Conservation (phyloP, 2,888 invertebrate genomes). For the Pseudoips prasinana region DNA sequence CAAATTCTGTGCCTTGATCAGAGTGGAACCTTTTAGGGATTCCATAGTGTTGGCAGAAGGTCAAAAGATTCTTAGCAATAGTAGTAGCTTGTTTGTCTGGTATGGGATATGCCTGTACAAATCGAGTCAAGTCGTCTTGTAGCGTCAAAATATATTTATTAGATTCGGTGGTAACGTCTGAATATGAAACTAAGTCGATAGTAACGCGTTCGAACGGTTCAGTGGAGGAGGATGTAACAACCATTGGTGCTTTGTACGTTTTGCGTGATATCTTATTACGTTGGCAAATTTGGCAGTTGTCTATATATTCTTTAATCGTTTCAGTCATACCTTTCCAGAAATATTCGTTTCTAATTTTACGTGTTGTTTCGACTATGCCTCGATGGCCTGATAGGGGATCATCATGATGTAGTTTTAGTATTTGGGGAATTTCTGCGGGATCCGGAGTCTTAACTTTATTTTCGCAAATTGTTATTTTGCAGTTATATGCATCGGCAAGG, state of each 20-base stretch:
- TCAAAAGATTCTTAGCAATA: constrained; percentile 32
- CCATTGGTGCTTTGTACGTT: constrained; percentile 39
- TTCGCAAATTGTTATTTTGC: constrained; percentile 32
- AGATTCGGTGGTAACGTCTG: constrained; percentile 31
- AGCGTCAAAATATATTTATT: constrained; percentile 39
- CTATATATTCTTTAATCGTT: constrained; percentile 34
- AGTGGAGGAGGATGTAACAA: constrained; percentile 37
- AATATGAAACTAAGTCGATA: constrained; percentile 42
- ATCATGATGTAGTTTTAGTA: constrained; percentile 35
- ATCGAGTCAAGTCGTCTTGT: constrained; percentile 40
- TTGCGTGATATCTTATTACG: constrained; percentile 38
- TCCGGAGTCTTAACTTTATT: constrained; percentile 27
- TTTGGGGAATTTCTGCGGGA: constrained; percentile 32
- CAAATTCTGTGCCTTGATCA: constrained; percentile 42
- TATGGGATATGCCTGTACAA: constrained; percentile 41
- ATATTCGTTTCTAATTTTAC: constrained; percentile 35
- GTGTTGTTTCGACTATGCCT: constrained; percentile 36
- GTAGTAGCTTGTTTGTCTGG: constrained; percentile 40
- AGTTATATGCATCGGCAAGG: constrained; percentile 31
- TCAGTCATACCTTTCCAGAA: constrained; percentile 42
- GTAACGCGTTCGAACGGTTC: constrained; percentile 41
- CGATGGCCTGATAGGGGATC: constrained; percentile 39
- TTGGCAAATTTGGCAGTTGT: constrained; percentile 32
- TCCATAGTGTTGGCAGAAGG: constrained; percentile 42
- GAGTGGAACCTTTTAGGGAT: constrained; percentile 42